phyloP scores from a whole-genome alignment of 2,888 invertebrate genomes.

The Ferrisia virgata region DNA sequence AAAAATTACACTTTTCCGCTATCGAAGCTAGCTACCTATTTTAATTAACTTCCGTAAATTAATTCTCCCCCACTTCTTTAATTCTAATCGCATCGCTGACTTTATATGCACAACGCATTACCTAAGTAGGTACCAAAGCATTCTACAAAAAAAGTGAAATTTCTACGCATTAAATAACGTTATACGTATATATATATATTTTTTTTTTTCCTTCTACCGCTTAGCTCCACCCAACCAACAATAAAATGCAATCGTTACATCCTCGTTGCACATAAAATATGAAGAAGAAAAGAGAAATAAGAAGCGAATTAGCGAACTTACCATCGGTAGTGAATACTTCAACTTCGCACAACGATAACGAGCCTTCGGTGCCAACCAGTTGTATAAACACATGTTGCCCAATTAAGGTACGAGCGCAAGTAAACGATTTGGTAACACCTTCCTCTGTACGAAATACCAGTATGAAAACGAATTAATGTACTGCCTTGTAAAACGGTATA shows the following conservation, averaged over 20 bases:
- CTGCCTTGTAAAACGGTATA: too few relatives aligned
- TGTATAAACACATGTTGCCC: conserved; percentile 88
- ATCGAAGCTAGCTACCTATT: too few relatives aligned
- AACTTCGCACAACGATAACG: conserved; percentile 84
- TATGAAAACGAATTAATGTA: conserved; percentile 20
- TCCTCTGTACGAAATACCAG: conserved; percentile 73
- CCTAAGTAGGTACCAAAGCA: too few relatives aligned
- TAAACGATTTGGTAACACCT: conserved; percentile 86
- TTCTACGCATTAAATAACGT: background rate
- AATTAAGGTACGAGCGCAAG: conserved; percentile 77
- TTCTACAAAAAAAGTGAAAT: background rate
- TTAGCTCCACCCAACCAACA: background rate
- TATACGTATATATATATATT: too few relatives aligned
- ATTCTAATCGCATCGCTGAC: background rate
- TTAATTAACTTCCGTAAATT: background rate
- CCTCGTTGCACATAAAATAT: too few relatives aligned
- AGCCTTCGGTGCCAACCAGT: conserved; percentile 85
- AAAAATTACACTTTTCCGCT: too few relatives aligned
- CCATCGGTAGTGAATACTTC: conserved; percentile 89
- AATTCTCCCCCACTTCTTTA: background rate
- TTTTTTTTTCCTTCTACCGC: background rate
- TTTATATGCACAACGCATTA: background rate
- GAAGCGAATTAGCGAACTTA: conserved; percentile 53
- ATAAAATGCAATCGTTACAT: background rate
- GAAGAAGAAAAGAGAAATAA: too few relatives aligned